Base-by-base conservation (phyloP, 1,140 invertebrate genomes). In the Hirudo medicinalis region DNA sequence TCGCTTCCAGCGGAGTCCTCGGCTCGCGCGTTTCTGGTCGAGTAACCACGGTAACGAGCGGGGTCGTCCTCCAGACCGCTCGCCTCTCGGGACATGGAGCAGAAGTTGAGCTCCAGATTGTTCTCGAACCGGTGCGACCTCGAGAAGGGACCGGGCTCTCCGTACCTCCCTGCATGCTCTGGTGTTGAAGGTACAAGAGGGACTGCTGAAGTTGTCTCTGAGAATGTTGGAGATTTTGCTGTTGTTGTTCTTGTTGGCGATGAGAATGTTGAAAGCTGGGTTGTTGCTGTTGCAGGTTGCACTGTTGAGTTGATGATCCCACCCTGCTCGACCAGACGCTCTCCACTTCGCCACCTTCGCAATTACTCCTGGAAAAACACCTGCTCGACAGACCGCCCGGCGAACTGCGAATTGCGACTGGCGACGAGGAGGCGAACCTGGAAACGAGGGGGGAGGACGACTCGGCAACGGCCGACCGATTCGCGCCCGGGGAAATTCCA, bases 171-270 rank as follows among this genome's bases (percentile, higher is more conserved):
- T 49, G 43, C 4, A 11, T n/a, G 29, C 11, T 15, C 57, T 63
- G 29, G 4, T 63, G 57, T n/a, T 63, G 57, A 6, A 25, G 22
- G 57, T 6, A 63, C 57, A 25, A 32, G 43, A 49, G 43, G 4
- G 43, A 49, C 4, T 49, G 4, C 43, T 81, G 91, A 93, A 80
- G 89, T 92, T 80, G 92, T 97, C 43, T 91, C 94, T 83, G 87
- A 86, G 75, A 92, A 90, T 25, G 90, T 92, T 17, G 71, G 77
- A 32, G 77, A 77, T 70, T 81, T 81, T 49, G 76, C 80, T 19
- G 82, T 80, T 25, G 83, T 82, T 27, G 83, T 81, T 19, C 75
- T 76, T 55, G 54, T 11, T 25, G 57, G 22, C 19, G 57, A 13
- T 63, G 20, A 13, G 22, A 13, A 63, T n/a, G 57, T 25, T n/a